A percentile compares a stretch with the other conserved stretches of the same genome.
Evolutionary conservation across 2,113 vertebrate species (phyloP).

Genomic region (Phylloscopus trochilus): DNA sequence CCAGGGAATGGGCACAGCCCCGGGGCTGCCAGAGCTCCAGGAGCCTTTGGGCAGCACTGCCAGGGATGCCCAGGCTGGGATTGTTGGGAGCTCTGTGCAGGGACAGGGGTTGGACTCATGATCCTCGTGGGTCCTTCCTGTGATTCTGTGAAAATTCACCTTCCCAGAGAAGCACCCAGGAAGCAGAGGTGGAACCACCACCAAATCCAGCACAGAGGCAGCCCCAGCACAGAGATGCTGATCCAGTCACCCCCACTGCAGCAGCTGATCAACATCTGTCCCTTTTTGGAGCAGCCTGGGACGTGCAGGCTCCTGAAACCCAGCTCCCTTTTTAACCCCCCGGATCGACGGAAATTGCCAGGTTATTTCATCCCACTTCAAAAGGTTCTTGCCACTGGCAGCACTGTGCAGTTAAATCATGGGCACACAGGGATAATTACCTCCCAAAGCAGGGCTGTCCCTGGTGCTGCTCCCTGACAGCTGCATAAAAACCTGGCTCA

Average conservation of each 20-base stretch:
- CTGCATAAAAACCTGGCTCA: background rate
- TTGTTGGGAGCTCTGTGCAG: background rate
- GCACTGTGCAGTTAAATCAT: background rate
- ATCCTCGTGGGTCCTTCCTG: background rate
- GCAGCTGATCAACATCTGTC: background rate
- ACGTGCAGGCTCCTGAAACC: rapidly evolving
- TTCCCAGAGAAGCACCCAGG: background rate
- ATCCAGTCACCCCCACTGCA: background rate
- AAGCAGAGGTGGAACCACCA: background rate
- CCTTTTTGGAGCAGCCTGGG: background rate
- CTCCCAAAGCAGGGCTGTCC: background rate
- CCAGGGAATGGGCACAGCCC: background rate
- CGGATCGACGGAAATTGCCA: background rate
- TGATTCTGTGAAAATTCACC: background rate
- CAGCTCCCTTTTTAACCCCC: background rate
- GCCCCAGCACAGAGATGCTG: background rate
- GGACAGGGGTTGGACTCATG: rapidly evolving
- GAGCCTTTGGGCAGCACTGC: rapidly evolving
- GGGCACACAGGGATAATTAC: background rate
- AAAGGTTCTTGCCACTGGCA: background rate
- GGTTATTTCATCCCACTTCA: background rate
- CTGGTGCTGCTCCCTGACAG: background rate
- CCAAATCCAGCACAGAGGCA: background rate
- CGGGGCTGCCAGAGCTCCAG: background rate
- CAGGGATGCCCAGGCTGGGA: background rate